These are phyloP conservation scores for Esox niger DNA, from an alignment of 2,113 vertebrate species.

Conservation along the genomic window DNA sequence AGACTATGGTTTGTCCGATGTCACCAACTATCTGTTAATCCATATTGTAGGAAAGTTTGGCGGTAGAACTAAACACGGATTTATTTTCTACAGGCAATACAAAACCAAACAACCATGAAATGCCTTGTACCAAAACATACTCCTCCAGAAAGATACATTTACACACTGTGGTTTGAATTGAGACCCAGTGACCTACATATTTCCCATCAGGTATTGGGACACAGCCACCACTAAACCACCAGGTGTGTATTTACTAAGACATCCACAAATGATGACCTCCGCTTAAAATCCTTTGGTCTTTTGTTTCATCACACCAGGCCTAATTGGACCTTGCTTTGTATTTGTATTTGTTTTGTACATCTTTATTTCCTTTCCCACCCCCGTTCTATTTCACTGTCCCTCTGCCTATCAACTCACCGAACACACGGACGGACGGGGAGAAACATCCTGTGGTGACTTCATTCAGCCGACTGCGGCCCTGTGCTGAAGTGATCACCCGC, in stretches of 20 bases:
- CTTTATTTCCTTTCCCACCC: neutral
- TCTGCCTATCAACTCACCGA: neutral
- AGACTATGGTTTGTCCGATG: too few relatives aligned
- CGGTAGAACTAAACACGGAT: too few relatives aligned
- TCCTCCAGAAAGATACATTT: too few relatives aligned
- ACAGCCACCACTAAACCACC: too few relatives aligned
- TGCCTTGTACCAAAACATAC: too few relatives aligned
- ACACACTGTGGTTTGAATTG: neutral
- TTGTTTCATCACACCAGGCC: neutral
- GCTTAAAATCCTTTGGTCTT: neutral
- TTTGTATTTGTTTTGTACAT: neutral
- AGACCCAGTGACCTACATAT: neutral
- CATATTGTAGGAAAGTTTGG: too few relatives aligned
- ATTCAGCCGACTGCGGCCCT: constrained; percentile 35
- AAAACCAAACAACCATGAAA: too few relatives aligned
- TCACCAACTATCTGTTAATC: too few relatives aligned
- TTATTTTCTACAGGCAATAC: too few relatives aligned
- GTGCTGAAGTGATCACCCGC: constrained; percentile 48
- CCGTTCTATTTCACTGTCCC: neutral
- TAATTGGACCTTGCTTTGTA: neutral
- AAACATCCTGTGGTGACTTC: constrained; percentile 39
- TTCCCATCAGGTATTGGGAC: neutral
- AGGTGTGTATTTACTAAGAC: neutral
- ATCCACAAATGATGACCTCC: neutral
- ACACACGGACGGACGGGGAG: neutral